Percentiles rank a stretch among this genome's conserved stretches.
Conservation (phyloP, 2,797 vertebrate genomes). For the Gouania willdenowi region DNA sequence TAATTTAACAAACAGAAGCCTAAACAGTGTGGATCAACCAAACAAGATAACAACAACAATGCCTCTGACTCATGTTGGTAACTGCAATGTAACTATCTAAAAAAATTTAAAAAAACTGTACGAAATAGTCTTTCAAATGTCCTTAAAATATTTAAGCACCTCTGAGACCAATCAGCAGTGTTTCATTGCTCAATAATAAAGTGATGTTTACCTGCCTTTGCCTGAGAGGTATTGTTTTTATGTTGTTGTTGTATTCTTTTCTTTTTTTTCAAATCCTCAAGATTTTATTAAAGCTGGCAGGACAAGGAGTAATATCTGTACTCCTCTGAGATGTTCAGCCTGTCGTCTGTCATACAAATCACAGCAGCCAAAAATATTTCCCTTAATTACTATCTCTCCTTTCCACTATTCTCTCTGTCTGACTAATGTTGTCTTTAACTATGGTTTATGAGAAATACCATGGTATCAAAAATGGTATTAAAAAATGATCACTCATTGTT, state of each 20-base stretch:
- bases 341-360: slow-evolving; percentile 28
- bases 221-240: slow-evolving; percentile 43
- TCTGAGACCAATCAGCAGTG: slow-evolving; percentile 31
- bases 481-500: too few relatives aligned
- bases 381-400: too few relatives aligned
- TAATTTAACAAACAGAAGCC: too few relatives aligned
- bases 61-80: too few relatives aligned
- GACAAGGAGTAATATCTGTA: slow-evolving; percentile 37
- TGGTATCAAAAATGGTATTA: too few relatives aligned
- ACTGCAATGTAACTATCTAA: too few relatives aligned
- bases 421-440: too few relatives aligned
- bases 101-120: slow-evolving; percentile 4
- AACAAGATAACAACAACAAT: too few relatives aligned
- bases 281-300: slow-evolving; percentile 38
- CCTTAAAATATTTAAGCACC: slow-evolving; percentile 21
- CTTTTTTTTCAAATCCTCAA: slow-evolving; percentile 29
- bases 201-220: slow-evolving; percentile 23
- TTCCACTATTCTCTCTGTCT: too few relatives aligned
- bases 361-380: slow-evolving; percentile 9
- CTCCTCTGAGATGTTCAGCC: slow-evolving; percentile 43
- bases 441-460: too few relatives aligned
- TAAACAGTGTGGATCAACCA: too few relatives aligned
- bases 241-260: too few relatives aligned
- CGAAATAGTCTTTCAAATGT: slow-evolving; percentile 14
- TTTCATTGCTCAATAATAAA: slow-evolving; percentile 29